Base-by-base conservation (phyloP, 30 jellyfish, hydroid and myxozoan species). In the Haliclystus octoradiatus region DNA sequence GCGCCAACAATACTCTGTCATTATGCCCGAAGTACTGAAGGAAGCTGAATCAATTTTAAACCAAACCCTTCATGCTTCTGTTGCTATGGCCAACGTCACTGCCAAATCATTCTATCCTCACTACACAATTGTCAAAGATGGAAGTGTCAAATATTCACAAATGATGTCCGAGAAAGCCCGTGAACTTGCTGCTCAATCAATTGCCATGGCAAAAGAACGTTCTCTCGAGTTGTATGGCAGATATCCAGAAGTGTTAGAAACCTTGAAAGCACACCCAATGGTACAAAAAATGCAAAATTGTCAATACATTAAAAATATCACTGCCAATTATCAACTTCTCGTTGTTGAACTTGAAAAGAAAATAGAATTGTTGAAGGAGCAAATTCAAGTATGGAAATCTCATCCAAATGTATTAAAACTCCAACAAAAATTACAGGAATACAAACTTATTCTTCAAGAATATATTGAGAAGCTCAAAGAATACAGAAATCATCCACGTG, bases 41-140 rank as follows among this genome's bases (percentile, higher is more conserved):
- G 99, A 91, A 50, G n/a, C 70, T 28, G 95, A 77, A 35, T 84
- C 96, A 24, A 71, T 91, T 57, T 62, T 91, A 66, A 82, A 91
- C 79, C 99, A 91, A 72, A 78, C 94, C 35, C 74, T 91, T 23
- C 75, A 74, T 29, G 80, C 80, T 24, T 63, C 95, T 15, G 99
- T 91, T 23, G 34, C 70, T 28, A 3, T 91, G 15, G 92, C 94
- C 1, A 80, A 91, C 32, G 95, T 71, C 33, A 78, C 88, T 2
- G 79, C 70, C 65, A 78, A 72, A 31, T 89, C 95, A 9, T 91
- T 70, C 84, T 33, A 27, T 28, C 99, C 99, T 1, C 99, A 91
- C 46, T 82, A 40, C 82, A 27, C 31, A 52, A 52, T 74, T 52
- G 84, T 65, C n/a, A 78, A 24, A 34, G 65, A 62, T 22, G 19